Evolutionary conservation across 2,888 invertebrate genomes (phyloP), one percentile per base, ranked within the genome.

Genomic region (Dicyrtomina minuta): DNA sequence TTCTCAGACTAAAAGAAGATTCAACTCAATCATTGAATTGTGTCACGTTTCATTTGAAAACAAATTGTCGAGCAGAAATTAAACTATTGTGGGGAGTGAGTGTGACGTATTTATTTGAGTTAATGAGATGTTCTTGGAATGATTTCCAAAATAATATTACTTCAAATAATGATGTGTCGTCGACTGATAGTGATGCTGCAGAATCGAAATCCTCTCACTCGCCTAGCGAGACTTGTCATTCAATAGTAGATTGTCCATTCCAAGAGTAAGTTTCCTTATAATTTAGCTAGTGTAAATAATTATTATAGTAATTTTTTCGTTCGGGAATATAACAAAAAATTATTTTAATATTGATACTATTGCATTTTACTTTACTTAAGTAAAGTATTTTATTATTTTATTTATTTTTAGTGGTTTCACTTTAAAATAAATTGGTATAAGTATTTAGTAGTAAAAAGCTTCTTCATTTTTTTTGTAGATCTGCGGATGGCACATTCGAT

Each of bases 71-170:
- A 13, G 70, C 73, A 4, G 53, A 61, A 15, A 66, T 76, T 10
- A 72, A 72, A 20, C 66, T 74, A 2, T 58, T 74, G 41, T 76
- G 76, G 76, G 75, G 72, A 2, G 71, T 75, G 6, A 67, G 71
- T 26, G 71, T 69, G 1, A 26, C 71, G 4, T 75, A 74, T 67
- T 27, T 75, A 49, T 70, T 72, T 64, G 70, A 71, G 33, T 60
- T 74, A 6, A 72, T 76, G 55, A 71, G 72, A 39, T 64, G 66
- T 15, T 51, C 76, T 5, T 76, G 74, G 71, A 39, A 44, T n/a
- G 68, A 72, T 17, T 56, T 73, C 20, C 41, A 59, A 24, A 20
- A 33, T 8, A 33, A 33, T 33, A 33, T 33, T 3, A 33, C 33
- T 5, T 33, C 33, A 3, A 33, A n/a, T n/a, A n/a, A 10, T 33